Base-by-base conservation (phyloP, 2,797 vertebrate species). In the Cygnus olor region DNA sequence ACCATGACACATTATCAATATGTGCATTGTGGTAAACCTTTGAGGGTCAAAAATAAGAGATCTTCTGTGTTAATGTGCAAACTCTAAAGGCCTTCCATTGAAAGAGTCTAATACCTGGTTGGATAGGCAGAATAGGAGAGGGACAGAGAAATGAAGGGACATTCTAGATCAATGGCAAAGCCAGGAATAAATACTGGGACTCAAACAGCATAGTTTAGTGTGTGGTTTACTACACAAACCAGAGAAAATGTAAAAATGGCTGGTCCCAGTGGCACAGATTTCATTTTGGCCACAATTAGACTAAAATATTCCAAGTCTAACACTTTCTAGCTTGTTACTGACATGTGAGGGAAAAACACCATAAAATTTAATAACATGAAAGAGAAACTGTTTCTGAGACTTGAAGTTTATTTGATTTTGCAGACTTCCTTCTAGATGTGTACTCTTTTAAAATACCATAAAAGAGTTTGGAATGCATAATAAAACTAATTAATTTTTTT, bases 401-500 rank as follows among this genome's bases (percentile, higher is more conserved):
- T 63, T 84, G 87, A 63, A 22, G 7, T 51, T 70, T 88, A 58
- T 49, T 68, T 76, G 38, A 38, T 61, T 30, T 42, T 77, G 22
- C 20, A 93, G 40, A 11, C 11, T 94, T 80, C 63, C 22, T 87
- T 72, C 79, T 56, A 69, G 85, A 69, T 6, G 15, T 19, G 9
- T 30, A 11, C 65, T 78, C n/a, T 71, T 89, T 74, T 69, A 4
- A 86, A 87, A 90, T 34, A 80, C 53, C 24, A 44, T 86, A 38
- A 70, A 82, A 71, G 69, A 60, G 27, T 88, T 80, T 53, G 44
- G 49, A 68, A 34, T 18, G 42, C 30, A 44, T 78, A 91, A 76
- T 2, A 88, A 30, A 95, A 16, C 56, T 73, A 90, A 94, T 90
- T 90, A 93, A 51, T 24, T 36, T 90, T 90, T 95, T 86, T 91